phyloP scores from a whole-genome alignment of 2,113 vertebrate species.

The Rhabdornis inornatus region DNA sequence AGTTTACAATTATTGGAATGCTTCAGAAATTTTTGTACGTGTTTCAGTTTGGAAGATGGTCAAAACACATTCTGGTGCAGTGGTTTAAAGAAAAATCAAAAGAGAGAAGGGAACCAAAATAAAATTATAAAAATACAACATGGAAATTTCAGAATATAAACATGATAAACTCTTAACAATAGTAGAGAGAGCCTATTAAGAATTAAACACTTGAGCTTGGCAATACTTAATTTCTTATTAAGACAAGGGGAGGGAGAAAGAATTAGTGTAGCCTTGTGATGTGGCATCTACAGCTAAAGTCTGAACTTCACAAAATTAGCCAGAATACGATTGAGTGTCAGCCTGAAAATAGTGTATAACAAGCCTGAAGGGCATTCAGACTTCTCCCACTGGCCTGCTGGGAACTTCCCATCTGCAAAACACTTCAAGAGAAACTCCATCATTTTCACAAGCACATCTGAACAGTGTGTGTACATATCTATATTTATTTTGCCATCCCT shows the following conservation, averaged over 20 bases:
- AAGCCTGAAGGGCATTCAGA: slow-evolving; percentile 21
- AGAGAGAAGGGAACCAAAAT: slow-evolving; percentile 42
- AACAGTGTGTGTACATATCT: not conserved
- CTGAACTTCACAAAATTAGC: slow-evolving; percentile 52
- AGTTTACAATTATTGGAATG: slow-evolving; percentile 69
- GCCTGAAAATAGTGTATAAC: slow-evolving; percentile 24
- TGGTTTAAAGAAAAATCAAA: slow-evolving; percentile 56
- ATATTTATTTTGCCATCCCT: not conserved
- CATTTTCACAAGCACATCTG: not conserved
- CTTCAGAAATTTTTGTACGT: slow-evolving; percentile 65
- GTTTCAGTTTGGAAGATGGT: slow-evolving; percentile 67
- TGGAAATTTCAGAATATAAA: slow-evolving; percentile 56
- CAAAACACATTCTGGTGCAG: slow-evolving; percentile 65
- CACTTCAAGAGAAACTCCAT: slow-evolving; percentile 12
- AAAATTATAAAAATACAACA: slow-evolving; percentile 52
- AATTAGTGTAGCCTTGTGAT: slow-evolving; percentile 55
- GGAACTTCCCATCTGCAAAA: slow-evolving; percentile 39
- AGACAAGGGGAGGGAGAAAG: not conserved
- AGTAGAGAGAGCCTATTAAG: slow-evolving; percentile 1
- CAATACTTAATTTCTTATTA: not conserved
- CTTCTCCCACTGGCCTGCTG: slow-evolving; percentile 6
- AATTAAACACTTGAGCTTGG: slow-evolving; percentile 12
- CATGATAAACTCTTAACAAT: slow-evolving; percentile 45
- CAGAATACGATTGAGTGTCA: slow-evolving; percentile 7
- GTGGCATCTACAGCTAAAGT: slow-evolving; percentile 53